phyloP scores from a whole-genome alignment of 2,113 vertebrate genomes.

The Vidua chalybeata region DNA sequence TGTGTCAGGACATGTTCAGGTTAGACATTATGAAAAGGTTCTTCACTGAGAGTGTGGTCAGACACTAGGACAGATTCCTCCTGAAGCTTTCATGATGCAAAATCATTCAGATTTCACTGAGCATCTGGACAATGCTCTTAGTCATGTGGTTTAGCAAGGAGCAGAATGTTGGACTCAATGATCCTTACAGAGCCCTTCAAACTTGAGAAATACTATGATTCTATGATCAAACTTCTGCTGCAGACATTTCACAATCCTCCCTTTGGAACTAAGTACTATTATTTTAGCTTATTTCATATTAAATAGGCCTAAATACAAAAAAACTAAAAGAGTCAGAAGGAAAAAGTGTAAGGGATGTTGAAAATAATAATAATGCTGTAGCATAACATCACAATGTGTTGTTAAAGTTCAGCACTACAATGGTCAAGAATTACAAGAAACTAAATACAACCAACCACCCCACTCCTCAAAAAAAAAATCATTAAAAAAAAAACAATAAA shows the following conservation, averaged over 20 bases:
- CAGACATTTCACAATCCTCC: neutral
- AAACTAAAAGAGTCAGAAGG: neutral
- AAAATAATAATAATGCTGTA: neutral
- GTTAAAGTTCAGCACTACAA: neutral
- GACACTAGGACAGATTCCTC: neutral
- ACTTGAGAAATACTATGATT: neutral
- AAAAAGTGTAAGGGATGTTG: neutral
- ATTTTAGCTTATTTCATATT: neutral
- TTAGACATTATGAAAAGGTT: neutral
- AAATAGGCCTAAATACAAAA: neutral
- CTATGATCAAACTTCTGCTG: neutral
- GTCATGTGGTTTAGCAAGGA: neutral
- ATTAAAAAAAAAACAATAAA: neutral
- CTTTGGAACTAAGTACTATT: neutral
- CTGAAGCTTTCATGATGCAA: neutral
- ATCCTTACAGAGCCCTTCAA: neutral
- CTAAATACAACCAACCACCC: neutral
- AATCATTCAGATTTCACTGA: neutral
- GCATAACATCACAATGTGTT: neutral
- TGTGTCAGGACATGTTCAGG: neutral
- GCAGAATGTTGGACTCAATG: neutral
- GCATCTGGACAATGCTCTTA: neutral
- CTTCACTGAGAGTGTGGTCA: neutral
- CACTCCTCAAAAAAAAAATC: accelerated
- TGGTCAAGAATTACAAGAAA: neutral